Conservation (phyloP, 2,888 invertebrate genomes). For the Beris chalybata region DNA sequence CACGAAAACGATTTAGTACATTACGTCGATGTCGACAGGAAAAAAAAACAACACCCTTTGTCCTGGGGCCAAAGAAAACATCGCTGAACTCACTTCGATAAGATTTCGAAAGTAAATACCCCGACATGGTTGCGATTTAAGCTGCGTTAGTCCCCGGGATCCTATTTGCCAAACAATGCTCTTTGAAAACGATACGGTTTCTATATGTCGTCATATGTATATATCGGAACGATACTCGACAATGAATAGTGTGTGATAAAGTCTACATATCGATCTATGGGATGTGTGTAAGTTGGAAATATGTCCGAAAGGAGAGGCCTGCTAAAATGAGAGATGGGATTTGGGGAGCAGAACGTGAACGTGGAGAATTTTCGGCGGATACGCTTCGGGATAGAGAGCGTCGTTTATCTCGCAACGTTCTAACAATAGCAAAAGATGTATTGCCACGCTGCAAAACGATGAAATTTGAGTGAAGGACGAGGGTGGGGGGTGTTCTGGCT, state of each 20-base stretch:
- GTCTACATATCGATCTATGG: neutral
- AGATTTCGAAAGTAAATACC: conserved; percentile 3
- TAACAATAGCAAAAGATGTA: neutral
- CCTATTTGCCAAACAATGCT: conserved; percentile 15
- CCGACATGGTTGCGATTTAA: conserved; percentile 8
- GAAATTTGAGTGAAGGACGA: neutral
- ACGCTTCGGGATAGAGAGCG: conserved; percentile 2
- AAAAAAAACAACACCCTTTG: too few relatives aligned
- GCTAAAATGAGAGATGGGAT: conserved; percentile 19
- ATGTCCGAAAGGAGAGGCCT: neutral
- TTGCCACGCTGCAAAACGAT: neutral
- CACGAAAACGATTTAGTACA: too few relatives aligned
- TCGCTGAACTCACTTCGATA: neutral
- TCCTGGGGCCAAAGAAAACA: too few relatives aligned
- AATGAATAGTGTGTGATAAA: conserved; percentile 28
- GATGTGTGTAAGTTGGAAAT: too few relatives aligned
- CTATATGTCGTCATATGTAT: conserved; percentile 16
- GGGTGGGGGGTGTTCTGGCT: conserved; percentile 4
- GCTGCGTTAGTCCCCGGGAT: conserved; percentile 1
- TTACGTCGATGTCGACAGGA: too few relatives aligned
- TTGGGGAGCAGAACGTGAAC: neutral
- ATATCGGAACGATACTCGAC: neutral
- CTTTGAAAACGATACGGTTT: conserved; percentile 13
- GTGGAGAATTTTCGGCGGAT: neutral
- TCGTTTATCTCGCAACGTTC: conserved; percentile 11